Conservation (phyloP, 2,113 vertebrate genomes). For the Esox niger region DNA sequence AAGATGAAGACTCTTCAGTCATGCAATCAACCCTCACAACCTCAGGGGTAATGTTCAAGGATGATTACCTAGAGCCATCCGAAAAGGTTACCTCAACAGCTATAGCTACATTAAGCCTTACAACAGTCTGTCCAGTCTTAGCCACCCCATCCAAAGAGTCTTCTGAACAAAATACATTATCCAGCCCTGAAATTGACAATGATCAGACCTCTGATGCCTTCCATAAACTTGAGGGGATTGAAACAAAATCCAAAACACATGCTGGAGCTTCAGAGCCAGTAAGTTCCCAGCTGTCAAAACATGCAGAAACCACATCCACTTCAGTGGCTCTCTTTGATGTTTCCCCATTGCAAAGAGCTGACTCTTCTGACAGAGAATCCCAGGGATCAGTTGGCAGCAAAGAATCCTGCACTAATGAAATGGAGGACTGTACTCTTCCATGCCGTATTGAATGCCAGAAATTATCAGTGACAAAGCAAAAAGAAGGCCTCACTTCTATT, state of each 20-base stretch:
- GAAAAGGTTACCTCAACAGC: conserved; percentile 66
- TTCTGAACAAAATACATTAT: conserved; percentile 32
- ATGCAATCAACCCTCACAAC: conserved; percentile 63
- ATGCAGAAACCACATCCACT: conserved; percentile 32
- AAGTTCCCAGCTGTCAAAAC: conserved; percentile 24
- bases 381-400: conserved; percentile 57
- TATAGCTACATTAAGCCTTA: conserved; percentile 58
- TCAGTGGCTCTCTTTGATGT: conserved; percentile 69
- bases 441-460: conserved; percentile 69
- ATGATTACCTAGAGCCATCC: conserved; percentile 89
- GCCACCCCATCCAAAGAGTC: conserved; percentile 41
- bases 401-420: conserved; percentile 55
- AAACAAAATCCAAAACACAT: conserved; percentile 23
- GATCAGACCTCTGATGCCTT: conserved; percentile 43
- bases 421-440: conserved; percentile 60
- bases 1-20: conserved; percentile 68
- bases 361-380: conserved; percentile 46
- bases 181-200: conserved; percentile 43
- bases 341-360: conserved; percentile 73
- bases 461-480: conserved; percentile 49
- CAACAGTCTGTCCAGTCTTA: conserved; percentile 58
- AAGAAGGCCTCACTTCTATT: conserved; percentile 38
- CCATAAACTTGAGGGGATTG: conserved; percentile 22
- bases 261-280: conserved; percentile 16
- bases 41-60: conserved; percentile 70